These are phyloP conservation scores for Ligdia adustata DNA, from an alignment of 2,888 invertebrate genomes.

Conservation along the genomic window DNA sequence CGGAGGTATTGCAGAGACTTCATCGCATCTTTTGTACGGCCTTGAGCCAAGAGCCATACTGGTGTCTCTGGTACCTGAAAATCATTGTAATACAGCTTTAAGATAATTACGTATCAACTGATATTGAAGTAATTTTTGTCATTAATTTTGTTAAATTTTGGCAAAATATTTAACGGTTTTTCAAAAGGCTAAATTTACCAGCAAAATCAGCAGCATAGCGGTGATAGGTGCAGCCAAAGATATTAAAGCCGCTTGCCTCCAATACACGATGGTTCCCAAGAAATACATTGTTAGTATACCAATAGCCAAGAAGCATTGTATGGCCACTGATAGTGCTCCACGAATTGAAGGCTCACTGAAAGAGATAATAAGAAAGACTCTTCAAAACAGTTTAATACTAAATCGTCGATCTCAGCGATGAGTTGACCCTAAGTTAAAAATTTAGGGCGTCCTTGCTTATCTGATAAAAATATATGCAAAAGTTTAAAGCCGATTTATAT, in stretches of 20 bases:
- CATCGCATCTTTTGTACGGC: conserved; percentile 76
- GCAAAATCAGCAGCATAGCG: conserved; percentile 74
- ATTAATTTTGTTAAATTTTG: too few species aligned
- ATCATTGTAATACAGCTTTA: too few species aligned
- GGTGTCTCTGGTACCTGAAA: conserved; percentile 84
- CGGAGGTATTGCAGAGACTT: conserved; percentile 80
- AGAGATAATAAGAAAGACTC: too few species aligned
- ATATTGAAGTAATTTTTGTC: too few species aligned
- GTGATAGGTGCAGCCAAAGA: conserved; percentile 73
- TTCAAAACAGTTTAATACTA: too few species aligned
- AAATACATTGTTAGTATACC: conserved; percentile 79
- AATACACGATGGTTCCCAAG: conserved; percentile 75
- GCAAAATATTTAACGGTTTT: neutral
- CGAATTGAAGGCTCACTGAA: conserved; percentile 78
- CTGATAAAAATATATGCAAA: too few species aligned
- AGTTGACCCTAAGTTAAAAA: too few species aligned
- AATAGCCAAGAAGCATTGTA: conserved; percentile 69
- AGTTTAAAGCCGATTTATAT: too few species aligned
- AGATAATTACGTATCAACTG: too few species aligned
- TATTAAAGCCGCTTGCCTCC: conserved; percentile 78
- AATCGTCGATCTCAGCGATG: too few species aligned
- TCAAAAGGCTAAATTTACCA: conserved; percentile 55
- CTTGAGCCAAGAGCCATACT: conserved; percentile 80
- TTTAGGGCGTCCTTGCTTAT: too few species aligned
- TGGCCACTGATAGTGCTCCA: conserved; percentile 77